A percentile compares a stretch with the other conserved stretches of the same genome.
These are phyloP conservation scores for Acrossocheilus fasciatus DNA, from an alignment of 2,797 vertebrate species.

Conservation along the genomic window DNA sequence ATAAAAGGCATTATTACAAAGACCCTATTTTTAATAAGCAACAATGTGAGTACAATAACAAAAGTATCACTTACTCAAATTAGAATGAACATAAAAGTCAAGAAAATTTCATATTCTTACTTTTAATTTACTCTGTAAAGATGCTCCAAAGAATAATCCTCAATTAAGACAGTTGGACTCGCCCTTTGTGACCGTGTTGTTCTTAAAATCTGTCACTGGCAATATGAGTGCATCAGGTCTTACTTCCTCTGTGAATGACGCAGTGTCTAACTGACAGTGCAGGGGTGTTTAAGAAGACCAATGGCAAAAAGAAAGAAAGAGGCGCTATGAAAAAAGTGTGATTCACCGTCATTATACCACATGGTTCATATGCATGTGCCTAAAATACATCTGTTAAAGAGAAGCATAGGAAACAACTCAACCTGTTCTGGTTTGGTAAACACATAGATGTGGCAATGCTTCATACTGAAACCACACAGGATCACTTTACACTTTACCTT, in stretches of 20 bases:
- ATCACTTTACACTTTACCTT: background rate
- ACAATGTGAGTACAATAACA: background rate
- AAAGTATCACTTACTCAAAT: background rate
- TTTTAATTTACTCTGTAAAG: background rate
- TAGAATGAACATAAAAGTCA: background rate
- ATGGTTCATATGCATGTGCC: background rate
- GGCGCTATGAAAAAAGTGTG: background rate
- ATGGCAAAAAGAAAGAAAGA: background rate
- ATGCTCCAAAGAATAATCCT: constrained; percentile 19
- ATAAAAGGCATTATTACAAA: background rate
- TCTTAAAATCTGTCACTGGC: background rate
- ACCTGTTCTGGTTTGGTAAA: background rate
- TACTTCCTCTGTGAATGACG: constrained; percentile 49
- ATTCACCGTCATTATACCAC: background rate
- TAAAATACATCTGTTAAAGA: background rate
- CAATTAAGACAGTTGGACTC: background rate
- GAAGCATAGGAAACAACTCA: background rate
- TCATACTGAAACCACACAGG: background rate
- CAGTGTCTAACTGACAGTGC: background rate
- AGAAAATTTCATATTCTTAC: background rate
- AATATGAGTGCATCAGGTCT: background rate
- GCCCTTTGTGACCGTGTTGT: background rate
- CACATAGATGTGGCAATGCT: background rate
- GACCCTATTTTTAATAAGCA: background rate
- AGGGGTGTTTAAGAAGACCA: background rate